phyloP scores from a whole-genome alignment of 2,888 invertebrate species.

The Agrochola circellaris region DNA sequence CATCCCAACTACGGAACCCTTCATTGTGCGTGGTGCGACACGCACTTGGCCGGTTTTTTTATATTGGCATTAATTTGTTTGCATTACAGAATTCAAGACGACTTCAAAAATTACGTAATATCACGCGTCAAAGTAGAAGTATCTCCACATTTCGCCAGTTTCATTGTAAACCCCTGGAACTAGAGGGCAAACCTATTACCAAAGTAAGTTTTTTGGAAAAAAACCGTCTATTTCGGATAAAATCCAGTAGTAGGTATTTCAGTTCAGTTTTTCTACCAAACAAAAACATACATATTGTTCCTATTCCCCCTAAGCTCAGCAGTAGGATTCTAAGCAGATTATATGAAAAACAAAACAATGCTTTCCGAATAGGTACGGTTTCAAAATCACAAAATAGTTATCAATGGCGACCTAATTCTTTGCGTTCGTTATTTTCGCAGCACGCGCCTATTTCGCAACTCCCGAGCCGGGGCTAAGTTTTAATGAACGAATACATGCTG shows the following conservation, averaged over 20 bases:
- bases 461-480: constrained; percentile 46
- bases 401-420: constrained; percentile 30
- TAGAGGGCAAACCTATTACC: neutral
- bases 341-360: neutral
- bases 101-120: neutral
- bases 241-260: neutral
- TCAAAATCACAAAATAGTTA: constrained; percentile 21
- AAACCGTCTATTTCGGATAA: neutral
- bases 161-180: neutral
- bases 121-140: no score
- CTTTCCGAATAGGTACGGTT: neutral
- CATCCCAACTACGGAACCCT: no score
- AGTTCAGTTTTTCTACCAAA: neutral
- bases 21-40: no score
- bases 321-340: neutral
- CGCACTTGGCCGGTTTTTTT: neutral
- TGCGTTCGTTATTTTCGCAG: constrained; percentile 56
- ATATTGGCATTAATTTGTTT: neutral
- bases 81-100: neutral
- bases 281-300: neutral
- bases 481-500: constrained; percentile 64
- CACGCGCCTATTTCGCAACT: constrained; percentile 30
- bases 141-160: neutral
- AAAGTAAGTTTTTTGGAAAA: neutral
- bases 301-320: no score